Percentiles rank a stretch among this genome's conserved stretches.
Conservation (phyloP, 2,888 invertebrate genomes). For the Drosophila barbarae region DNA sequence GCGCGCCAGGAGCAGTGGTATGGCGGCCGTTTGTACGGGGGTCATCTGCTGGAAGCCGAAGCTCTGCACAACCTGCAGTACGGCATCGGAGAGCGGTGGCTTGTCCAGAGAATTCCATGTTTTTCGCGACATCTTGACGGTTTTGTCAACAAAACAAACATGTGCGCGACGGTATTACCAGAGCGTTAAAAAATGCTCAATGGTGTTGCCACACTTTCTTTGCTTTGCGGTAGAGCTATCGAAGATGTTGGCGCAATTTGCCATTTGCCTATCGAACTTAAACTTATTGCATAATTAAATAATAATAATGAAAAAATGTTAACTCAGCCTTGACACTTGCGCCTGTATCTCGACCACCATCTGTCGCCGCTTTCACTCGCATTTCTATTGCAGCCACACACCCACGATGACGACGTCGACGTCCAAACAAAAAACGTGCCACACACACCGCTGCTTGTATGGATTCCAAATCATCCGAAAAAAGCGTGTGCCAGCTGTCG, state of each 20-base stretch:
- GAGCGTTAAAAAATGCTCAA: too few species aligned
- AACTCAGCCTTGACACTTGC: conserved; percentile 17
- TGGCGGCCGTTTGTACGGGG: conserved; percentile 90
- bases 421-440: conserved; percentile 40
- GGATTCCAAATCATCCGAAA: conserved; percentile 67
- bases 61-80: conserved; percentile 81
- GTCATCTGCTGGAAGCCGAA: conserved; percentile 82
- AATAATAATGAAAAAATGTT: neutral
- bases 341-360: conserved; percentile 41
- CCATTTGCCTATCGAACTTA: conserved; percentile 8
- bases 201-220: neutral
- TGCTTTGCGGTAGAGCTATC: neutral
- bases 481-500: conserved; percentile 70
- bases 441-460: conserved; percentile 65
- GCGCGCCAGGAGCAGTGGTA: conserved; percentile 91
- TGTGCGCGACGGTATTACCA: conserved; percentile 18
- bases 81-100: conserved; percentile 80
- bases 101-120: conserved; percentile 80
- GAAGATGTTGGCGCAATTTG: neutral
- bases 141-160: conserved; percentile 45
- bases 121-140: conserved; percentile 73
- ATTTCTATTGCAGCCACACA: conserved; percentile 40
- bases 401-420: conserved; percentile 13
- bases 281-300: neutral
- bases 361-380: conserved; percentile 46